Evolutionary conservation across 2,797 vertebrate species (phyloP).

Genomic region (Rhinatrema bivittatum): DNA sequence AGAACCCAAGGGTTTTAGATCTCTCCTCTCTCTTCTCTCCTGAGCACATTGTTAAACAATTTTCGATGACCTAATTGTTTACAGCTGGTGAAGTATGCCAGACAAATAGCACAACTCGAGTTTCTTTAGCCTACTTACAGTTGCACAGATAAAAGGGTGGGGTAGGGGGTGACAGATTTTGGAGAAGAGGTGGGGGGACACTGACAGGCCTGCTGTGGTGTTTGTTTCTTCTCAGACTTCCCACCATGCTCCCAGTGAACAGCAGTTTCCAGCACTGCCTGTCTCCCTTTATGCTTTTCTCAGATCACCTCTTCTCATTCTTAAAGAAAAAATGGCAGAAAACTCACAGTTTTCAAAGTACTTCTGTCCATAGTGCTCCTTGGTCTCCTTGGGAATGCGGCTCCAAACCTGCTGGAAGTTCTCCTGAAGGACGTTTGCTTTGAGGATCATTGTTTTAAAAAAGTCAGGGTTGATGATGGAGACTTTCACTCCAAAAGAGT

Average conservation of each 20-base stretch:
- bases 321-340: too few species aligned
- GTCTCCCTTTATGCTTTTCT: constrained; percentile 11
- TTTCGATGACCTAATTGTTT: too few species aligned
- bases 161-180: neutral
- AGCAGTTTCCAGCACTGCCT: fast-evolving
- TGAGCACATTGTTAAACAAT: too few species aligned
- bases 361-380: constrained; percentile 6
- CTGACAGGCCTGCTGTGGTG: neutral
- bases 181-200: neutral
- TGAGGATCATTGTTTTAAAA: constrained; percentile 19
- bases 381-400: constrained; percentile 3
- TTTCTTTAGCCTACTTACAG: too few species aligned
- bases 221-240: neutral
- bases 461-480: constrained; percentile 25
- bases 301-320: neutral
- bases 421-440: fast-evolving
- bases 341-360: constrained; percentile 26
- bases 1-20: too few species aligned
- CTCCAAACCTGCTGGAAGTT: neutral
- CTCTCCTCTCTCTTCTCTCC: too few species aligned
- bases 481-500: constrained; percentile 28
- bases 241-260: neutral
- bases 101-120: too few species aligned
- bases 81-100: too few species aligned
- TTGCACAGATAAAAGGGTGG: too few species aligned